Base-by-base conservation (phyloP, 64 coral and sea anemone genomes). In the Dendronephthya gigantea region DNA sequence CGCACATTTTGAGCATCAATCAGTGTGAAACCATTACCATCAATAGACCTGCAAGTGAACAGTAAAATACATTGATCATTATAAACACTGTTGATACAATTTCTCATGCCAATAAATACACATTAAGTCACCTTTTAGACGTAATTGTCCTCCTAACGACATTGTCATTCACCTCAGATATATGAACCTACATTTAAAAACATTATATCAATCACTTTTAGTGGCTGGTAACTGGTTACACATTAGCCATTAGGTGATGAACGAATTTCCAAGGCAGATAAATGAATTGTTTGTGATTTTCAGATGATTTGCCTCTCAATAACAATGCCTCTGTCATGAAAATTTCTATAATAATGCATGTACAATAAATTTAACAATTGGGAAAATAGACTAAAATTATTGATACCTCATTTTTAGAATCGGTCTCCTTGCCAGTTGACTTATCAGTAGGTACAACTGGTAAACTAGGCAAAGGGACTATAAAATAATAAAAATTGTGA, bases 1-100 rank as follows among this genome's bases (percentile, higher is more conserved):
- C 89, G 90, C n/a, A 93, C 72, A 79, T 79, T 79, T 79, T 39
- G 31, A 8, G 72, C 72, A 79, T 79, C 32, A 79, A 79, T 79
- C 30, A 79, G 22, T 36, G 72, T 79, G 36, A 79, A 79, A 37
- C 32, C 72, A 79, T 79, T 79, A 19, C 72, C 72, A 39, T 79
- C 72, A 14, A 79, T 19, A 29, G 32, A 35, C 15, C 72, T 79
- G 36, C 19, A 66, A 66, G 19, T 66, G 36, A 79, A 79, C 4
- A 37, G 25, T 30, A 74, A 0, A 25, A 27, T 12, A 74, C 31
- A 74, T n/a, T 2, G 17, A 74, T 74, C 1, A 74, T 5, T 1
- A 74, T 74, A 25, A 27, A 11, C 13, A 17, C n/a, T 74, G 30
- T 35, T 74, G 32, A 17, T 74, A 1, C 11, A 30, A 30, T 0